phyloP scores from a whole-genome alignment of 2,888 invertebrate genomes.

The Vesta saturnalis region DNA sequence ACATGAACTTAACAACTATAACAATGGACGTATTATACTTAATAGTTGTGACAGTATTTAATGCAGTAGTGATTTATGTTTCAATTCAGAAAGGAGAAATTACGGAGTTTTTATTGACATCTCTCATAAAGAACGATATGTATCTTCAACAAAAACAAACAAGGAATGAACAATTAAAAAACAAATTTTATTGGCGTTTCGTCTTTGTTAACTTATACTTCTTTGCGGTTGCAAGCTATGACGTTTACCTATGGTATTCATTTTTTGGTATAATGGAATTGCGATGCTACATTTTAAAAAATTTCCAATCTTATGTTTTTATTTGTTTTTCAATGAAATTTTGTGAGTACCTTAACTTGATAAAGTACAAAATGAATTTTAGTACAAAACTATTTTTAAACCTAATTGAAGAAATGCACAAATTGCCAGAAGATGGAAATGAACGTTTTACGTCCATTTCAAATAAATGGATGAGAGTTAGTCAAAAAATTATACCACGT shows the following conservation, averaged over 20 bases:
- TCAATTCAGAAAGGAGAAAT: conserved; percentile 10
- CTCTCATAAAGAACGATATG: conserved; percentile 27
- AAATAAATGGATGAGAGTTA: conserved; percentile 25
- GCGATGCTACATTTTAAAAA: conserved; percentile 22
- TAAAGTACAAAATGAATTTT: conserved; percentile 16
- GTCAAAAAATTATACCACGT: conserved; percentile 22
- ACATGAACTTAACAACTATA: conserved; percentile 20
- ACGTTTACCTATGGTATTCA: conserved; percentile 22
- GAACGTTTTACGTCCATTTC: background rate
- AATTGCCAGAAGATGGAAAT: conserved; percentile 12
- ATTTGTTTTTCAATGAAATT: conserved; percentile 18
- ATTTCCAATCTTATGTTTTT: conserved; percentile 24
- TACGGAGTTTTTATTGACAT: conserved; percentile 14
- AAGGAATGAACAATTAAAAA: background rate
- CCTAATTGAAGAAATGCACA: conserved; percentile 24
- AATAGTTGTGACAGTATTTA: conserved; percentile 13
- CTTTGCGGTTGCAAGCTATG: conserved; percentile 12
- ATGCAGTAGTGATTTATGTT: conserved; percentile 10
- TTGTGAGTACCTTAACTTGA: conserved; percentile 20
- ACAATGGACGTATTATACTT: conserved; percentile 20
- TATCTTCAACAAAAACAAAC: conserved; percentile 25
- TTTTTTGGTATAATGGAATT: background rate
- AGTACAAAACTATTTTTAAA: conserved; percentile 16
- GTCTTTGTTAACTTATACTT: background rate
- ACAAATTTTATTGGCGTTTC: background rate